Base-by-base conservation (phyloP, 2,888 invertebrate species). In the Tiliacea citrago region DNA sequence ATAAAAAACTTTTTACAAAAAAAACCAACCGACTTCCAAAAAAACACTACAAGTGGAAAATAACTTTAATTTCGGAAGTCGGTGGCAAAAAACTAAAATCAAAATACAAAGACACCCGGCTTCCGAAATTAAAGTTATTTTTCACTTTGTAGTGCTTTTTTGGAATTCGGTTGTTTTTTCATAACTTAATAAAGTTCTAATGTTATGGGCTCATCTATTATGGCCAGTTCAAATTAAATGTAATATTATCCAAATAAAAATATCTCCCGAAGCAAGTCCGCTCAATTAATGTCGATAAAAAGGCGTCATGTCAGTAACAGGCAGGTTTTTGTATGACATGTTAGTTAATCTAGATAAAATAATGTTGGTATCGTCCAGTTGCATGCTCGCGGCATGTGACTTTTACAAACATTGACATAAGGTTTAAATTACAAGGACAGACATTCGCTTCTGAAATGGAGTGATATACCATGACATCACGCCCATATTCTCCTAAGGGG, bases 341-440 rank as follows among this genome's bases (percentile, higher is more conserved):
- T 10, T 21, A 61, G 21, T 49, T 55, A 49, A 68, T 49, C 12
- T 49, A 62, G 55, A 55, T 76, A 76, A 49, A 16, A 49, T 65
- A 2, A 42, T 63, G 55, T 45, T 42, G 12, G 9, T n/a, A 24
- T 51, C 16, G 51, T 57, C 24, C 29, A n/a, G 4, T 42, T 24
- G 16, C 35, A 12, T 62, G 18, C 61, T 39, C 24, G 21, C 45
- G 18, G 39, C 39, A 49, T 53, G 39, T 49, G 53, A 42, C n/a
- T 77, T 51, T 51, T 16, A 65, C 16, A 10, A 51, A 65, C 51
- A 75, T 45, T 24, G 21, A 7, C 35, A 58, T 61, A 61, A 61
- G 18, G 57, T 75, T 65, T n/a, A 61, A 61, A 47, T 76, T 67
- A 24, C 60, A 53, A 62, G 42, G 29, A 47, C 29, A 45, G 12